Percentiles rank a stretch among this genome's conserved stretches.
These are phyloP conservation scores for Muscicapa striata DNA, from an alignment of 2,797 vertebrate genomes.

Conservation along the genomic window DNA sequence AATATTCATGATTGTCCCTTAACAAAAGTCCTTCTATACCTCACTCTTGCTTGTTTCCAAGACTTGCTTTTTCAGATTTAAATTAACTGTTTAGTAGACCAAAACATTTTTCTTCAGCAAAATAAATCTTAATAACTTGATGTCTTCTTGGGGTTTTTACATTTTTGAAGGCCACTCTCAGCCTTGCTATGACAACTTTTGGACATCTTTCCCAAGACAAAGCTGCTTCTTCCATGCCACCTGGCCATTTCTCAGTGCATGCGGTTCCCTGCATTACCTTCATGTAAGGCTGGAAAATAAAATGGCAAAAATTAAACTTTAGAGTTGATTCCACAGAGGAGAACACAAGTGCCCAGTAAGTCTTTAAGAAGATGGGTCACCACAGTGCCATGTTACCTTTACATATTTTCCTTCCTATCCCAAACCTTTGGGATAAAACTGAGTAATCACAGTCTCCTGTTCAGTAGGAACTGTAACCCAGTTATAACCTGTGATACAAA, in stretches of 20 bases:
- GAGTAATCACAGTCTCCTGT: background rate
- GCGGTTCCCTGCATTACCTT: background rate
- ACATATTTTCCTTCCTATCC: background rate
- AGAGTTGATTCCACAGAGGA: background rate
- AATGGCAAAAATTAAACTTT: background rate
- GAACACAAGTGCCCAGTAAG: background rate
- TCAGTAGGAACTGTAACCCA: background rate
- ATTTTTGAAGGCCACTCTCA: background rate
- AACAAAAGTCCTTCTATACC: background rate
- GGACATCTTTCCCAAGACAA: background rate
- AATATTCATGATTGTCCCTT: background rate
- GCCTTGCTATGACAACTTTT: background rate
- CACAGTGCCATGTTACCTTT: background rate
- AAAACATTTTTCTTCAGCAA: background rate
- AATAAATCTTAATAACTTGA: background rate
- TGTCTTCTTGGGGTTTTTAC: fast-evolving
- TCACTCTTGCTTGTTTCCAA: background rate
- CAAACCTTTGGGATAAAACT: background rate
- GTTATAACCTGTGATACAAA: background rate
- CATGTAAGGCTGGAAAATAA: background rate
- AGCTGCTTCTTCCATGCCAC: background rate
- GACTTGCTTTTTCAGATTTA: background rate
- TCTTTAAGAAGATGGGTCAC: background rate
- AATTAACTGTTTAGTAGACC: background rate
- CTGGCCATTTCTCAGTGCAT: background rate